Base-by-base conservation (phyloP, 2,797 vertebrate species). In the Lepilemur ruficaudatus region DNA sequence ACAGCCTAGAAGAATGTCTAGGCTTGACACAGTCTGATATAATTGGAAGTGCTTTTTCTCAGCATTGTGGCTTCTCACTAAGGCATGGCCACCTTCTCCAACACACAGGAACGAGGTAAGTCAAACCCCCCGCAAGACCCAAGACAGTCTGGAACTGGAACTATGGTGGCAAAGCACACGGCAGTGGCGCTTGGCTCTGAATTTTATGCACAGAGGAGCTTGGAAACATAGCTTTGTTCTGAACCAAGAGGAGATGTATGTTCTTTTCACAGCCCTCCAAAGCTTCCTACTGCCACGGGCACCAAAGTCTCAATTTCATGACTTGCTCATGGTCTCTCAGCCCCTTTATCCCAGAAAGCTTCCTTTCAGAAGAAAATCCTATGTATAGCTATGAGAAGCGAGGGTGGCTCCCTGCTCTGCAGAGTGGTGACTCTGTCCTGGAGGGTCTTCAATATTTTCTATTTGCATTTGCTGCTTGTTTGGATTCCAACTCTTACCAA, bases 371-470 rank as follows among this genome's bases (percentile, higher is more conserved):
- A 61, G 50, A 32, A 76, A 63, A 41, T 25, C 52, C n/a, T 30
- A 30, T 59, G 13, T 4, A 2, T 1, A n/a, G 12, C 8, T 2
- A 1, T 7, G 9, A 75, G n/a, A 46, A 32, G 13, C 3, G 2
- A 14, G 0, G 4, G 5, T 7, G 13, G 22, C 4, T 46, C 25
- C 59, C 48, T 6, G 15, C 30, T 41, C 5, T 8, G 12, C n/a
- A 7, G 38, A 79, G 59, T 15, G 13, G 3, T 2, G 50, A 15
- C 50, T 43, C 18, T 23, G 9, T 2, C 57, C 28, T 10, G 2
- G 35, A 10, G 15, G 0, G 2, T 20, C 59, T 8, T 12, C 2
- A 18, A 6, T 4, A 10, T 4, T 11, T 32, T 1, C 28, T 7
- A 0, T 48, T 22, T 22, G 25, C 4, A 2, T 12, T 7, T 14